Base-by-base conservation (phyloP, 2,797 vertebrate species). In the Pogoniulus pusillus region DNA sequence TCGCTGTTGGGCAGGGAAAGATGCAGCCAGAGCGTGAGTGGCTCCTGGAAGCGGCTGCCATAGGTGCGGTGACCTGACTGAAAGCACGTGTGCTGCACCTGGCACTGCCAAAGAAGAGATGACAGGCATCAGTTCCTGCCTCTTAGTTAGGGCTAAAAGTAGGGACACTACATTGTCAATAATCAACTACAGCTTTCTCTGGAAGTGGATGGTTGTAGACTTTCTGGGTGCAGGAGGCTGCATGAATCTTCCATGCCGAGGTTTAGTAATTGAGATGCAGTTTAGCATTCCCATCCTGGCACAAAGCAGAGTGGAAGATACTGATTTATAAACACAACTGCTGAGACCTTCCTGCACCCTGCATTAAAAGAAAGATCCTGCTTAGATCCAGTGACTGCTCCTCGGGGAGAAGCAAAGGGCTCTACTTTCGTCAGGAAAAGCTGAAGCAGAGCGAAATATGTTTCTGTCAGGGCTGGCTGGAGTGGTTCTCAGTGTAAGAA, bases 141-240 rank as follows among this genome's bases (percentile, higher is more conserved):
- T 90, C 58, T 20, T 90, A 62, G 82, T 95, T 91, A 89, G 87
- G 86, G 88, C 90, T 91, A 82, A 86, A 89, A 88, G 81, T 57
- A 66, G 58, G 81, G 65, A 75, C 72, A 65, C 94, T 80, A 91
- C 86, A 65, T 85, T 92, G 86, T 80, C 86, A 90, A 91, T 93
- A 91, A 96, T 94, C 94, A 91, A 94, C 94, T 94, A 93, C 51
- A 29, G 47, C 84, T 90, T 87, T 91, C 93, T 92, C 63, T 86
- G 87, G 88, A 70, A 94, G 72, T 91, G 92, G 90, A 95, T 94
- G 87, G 91, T 91, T 57, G 16, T 20, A 84, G 69, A 78, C 65
- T 93, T 91, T 59, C 72, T 85, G 41, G 69, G 54, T 85, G 51
- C 70, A 78, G 70, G 87, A 90, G 85, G 24, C 87, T 65, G 39